Conservation (phyloP, 2,113 vertebrate genomes). For the Sula dactylatra region DNA sequence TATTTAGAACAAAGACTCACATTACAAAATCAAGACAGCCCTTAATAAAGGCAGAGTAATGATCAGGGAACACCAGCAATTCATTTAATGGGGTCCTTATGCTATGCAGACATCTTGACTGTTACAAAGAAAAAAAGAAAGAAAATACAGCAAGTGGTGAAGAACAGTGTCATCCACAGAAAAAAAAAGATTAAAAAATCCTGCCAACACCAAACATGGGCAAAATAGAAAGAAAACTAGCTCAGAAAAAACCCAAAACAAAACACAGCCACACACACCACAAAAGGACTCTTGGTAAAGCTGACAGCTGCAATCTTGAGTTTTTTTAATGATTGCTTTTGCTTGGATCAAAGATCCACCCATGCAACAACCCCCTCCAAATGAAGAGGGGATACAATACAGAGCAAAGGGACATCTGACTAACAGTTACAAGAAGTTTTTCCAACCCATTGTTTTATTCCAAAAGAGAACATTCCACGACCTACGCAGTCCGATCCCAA, state of each 20-base stretch:
- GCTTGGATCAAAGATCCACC: background rate
- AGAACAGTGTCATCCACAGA: background rate
- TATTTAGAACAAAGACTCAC: background rate
- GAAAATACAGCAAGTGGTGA: background rate
- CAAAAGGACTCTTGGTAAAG: background rate
- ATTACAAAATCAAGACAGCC: background rate
- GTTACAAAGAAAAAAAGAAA: background rate
- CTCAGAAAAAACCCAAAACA: background rate
- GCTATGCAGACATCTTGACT: background rate
- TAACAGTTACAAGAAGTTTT: background rate
- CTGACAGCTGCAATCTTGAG: background rate
- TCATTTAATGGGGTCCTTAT: background rate
- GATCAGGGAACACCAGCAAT: background rate
- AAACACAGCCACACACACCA: background rate
- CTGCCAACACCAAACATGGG: background rate
- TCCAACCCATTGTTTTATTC: constrained; percentile 4
- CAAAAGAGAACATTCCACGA: background rate
- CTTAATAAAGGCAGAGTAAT: background rate
- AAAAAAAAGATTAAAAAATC: background rate
- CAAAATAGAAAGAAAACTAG: background rate
- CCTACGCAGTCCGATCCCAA: background rate
- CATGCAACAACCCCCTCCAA: background rate
- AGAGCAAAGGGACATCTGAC: background rate
- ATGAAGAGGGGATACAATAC: background rate
- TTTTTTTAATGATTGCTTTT: background rate